Evolutionary conservation across 1,140 invertebrate genomes (phyloP), one percentile per base, ranked within the genome.

Genomic region (Aphaenogaster rudis): DNA sequence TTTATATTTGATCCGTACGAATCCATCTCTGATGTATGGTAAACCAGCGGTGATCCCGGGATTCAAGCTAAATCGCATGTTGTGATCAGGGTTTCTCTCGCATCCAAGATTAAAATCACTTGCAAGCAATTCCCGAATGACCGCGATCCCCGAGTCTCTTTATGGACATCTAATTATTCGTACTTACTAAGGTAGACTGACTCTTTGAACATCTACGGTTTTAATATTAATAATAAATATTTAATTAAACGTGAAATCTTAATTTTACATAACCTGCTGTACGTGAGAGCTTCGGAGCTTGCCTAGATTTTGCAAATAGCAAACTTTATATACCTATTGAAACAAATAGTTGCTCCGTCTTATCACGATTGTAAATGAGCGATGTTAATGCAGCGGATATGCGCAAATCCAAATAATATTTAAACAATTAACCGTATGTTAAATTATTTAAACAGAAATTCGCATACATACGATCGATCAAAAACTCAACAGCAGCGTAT

Each of bases 1-100:
- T 84, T 84, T 74, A 84, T 84, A 84, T 84, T 84, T 84, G 80
- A 84, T 84, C 80, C 80, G 11, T 39, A 15, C 5, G 59, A 74
- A 74, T 50, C 80, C 69, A 50, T 61, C 42, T n/a, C 54, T 61
- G 54, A 74, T 74, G 67, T 69, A 61, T 39, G 80, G 33, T 36
- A 74, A 81, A 59, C 67, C 67, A 54, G 8, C 36, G 33, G 28
- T 39, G 69, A 84, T 84, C 54, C 45, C 4, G 33, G 52, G 78
- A 57, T 61, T 45, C 17, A n/a, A 48, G 54, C 28, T 84, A 84
- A 84, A 45, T 74, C 69, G 42, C 66, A 59, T 13, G 9, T 54
- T n/a, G 50, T 21, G 72, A 74, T 63, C 42, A 15, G 15, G 2
- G 21, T 71, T 71, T n/a, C 36, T 48, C 36, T 8, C 54, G 36